Base-by-base conservation (phyloP, 2,888 invertebrate genomes). In the Rotaria magnacalcarata region DNA sequence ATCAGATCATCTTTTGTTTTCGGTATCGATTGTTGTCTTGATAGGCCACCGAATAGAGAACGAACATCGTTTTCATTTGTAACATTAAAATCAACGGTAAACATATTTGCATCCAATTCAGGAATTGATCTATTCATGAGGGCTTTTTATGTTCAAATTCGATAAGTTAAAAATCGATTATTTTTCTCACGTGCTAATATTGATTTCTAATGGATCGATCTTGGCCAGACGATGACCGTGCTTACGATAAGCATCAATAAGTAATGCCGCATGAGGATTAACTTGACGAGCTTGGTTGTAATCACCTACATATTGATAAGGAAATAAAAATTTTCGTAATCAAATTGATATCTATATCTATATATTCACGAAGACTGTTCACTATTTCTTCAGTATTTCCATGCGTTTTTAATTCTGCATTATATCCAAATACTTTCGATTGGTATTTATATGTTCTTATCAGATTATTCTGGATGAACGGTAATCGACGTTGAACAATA, bases 241-340 rank as follows among this genome's bases (percentile, higher is more conserved):
- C 52, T 86, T 54, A 74, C 85, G 75, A 86, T 86, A 86, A 10
- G 85, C 86, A 50, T 85, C 52, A 43, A 86, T 86, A 27, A 86
- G 80, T 47, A 80, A 80, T 24, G 80, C 43, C 80, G 41, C 80
- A 80, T 47, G 43, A 47, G 80, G 80, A 80, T 80, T 80, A 47
- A 47, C 8, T 47, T 47, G 47, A 80, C 80, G 80, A 24, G 80
- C 43, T 47, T 47, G 43, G 47, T 80, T 80, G 24, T 80, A 80
- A 80, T 47, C 47, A 80, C 47, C 80, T 80, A 80, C n/a, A 80
- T 47, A 75, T 43, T 75, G 75, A 75, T 24, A 24, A 43, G 24
- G 16, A 75, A 43, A 43, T 24, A 24, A 75, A 43, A 41, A 8
- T 41, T 75, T 41, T 75, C 47, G 21, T 75, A 24, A 43, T 75